Conservation (phyloP, 2,113 vertebrate species). For the Apus apus region DNA sequence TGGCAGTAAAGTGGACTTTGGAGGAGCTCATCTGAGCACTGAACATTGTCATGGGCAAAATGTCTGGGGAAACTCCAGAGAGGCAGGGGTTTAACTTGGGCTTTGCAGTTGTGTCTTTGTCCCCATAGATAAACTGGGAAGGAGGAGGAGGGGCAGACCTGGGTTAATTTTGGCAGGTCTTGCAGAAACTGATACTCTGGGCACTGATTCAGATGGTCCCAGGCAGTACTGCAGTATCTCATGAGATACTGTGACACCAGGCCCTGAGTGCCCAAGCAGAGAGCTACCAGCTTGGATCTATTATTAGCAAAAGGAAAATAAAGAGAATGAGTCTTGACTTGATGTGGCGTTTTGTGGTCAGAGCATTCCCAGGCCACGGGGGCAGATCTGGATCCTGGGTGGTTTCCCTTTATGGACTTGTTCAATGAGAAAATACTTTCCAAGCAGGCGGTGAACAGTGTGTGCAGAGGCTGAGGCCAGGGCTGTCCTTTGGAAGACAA, state of each 20-base stretch:
- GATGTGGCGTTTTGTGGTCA: background rate
- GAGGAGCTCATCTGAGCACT: background rate
- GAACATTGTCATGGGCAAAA: background rate
- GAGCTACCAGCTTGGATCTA: constrained; percentile 20
- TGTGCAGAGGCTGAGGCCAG: background rate
- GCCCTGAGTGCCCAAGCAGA: background rate
- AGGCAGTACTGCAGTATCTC: background rate
- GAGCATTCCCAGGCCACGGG: constrained; percentile 33
- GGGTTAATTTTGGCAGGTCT: constrained; percentile 17
- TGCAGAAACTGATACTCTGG: constrained; percentile 17
- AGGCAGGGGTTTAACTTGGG: background rate
- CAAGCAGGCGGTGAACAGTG: background rate
- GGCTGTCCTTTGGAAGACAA: background rate
- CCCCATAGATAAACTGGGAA: background rate
- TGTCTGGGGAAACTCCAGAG: background rate
- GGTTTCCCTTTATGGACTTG: constrained; percentile 63
- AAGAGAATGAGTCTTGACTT: background rate
- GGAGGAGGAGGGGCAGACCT: background rate
- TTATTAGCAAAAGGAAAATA: constrained; percentile 1
- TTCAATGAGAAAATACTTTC: background rate
- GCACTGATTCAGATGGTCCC: constrained; percentile 1
- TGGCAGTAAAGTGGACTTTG: background rate
- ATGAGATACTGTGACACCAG: constrained; percentile 7
- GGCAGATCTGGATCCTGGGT: constrained; percentile 3
- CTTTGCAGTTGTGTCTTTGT: background rate